Evolutionary conservation across 2,113 vertebrate species (phyloP).

Genomic region (Chionis minor): DNA sequence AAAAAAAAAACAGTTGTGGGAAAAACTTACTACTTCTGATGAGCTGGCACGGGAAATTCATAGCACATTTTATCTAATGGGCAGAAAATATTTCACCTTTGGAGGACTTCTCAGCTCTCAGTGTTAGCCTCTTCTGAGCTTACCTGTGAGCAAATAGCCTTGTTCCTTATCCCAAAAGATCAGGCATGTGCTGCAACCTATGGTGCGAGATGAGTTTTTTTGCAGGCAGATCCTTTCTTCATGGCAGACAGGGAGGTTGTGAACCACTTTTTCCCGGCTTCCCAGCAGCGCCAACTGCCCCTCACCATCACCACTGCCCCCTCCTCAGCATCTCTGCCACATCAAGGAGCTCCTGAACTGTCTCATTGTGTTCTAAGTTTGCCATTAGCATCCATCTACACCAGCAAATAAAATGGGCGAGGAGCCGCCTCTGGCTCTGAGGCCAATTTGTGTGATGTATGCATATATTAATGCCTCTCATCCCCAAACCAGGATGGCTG

Average conservation of each 20-base stretch:
- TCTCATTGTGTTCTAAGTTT: background rate
- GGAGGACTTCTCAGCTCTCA: background rate
- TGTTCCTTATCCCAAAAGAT: background rate
- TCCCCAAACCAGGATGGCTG: background rate
- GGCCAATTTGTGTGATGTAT: background rate
- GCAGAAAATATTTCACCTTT: conserved; percentile 20
- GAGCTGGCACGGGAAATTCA: background rate
- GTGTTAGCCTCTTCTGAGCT: background rate
- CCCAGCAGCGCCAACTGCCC: background rate
- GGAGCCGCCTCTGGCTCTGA: background rate
- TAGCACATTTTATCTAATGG: background rate
- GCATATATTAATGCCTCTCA: background rate
- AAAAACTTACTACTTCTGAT: background rate
- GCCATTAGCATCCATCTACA: background rate
- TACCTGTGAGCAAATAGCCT: background rate
- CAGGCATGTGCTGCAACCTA: background rate
- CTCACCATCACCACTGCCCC: background rate
- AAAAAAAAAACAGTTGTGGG: background rate
- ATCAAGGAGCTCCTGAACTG: background rate
- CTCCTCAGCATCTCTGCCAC: background rate
- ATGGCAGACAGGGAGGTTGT: background rate
- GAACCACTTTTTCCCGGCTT: background rate
- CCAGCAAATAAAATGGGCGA: background rate
- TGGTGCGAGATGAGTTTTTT: background rate
- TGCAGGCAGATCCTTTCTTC: background rate